Conservation (phyloP, 2,113 vertebrate genomes). For the Pygathrix nemaeus region DNA sequence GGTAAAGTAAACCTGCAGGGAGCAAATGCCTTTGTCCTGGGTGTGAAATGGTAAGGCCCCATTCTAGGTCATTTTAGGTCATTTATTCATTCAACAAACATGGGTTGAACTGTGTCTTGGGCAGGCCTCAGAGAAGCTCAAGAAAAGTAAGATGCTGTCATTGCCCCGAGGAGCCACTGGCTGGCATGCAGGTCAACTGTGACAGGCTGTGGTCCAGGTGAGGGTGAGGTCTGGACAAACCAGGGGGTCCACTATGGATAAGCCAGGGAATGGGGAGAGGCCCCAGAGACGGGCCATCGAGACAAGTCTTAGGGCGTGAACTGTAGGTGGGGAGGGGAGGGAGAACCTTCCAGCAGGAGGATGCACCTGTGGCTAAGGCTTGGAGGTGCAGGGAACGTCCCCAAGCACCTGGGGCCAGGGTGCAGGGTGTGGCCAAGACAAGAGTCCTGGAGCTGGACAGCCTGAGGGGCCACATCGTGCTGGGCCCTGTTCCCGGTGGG, state of each 20-base stretch:
- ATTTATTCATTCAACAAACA: not conserved
- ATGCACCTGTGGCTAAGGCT: too few relatives aligned
- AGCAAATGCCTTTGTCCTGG: not conserved
- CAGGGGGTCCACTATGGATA: fast-evolving
- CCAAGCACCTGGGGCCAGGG: not conserved
- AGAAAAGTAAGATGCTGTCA: not conserved
- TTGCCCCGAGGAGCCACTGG: too few relatives aligned
- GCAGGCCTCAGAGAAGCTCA: not conserved
- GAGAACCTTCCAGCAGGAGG: not conserved
- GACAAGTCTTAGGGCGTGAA: not conserved
- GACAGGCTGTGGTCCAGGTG: not conserved
- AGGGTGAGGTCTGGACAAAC: not conserved
- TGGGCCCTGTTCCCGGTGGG: not conserved
- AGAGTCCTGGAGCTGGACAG: not conserved
- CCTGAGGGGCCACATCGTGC: fast-evolving
- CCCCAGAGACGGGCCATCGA: fast-evolving
- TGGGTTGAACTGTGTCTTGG: fast-evolving
- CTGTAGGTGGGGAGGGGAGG: too few relatives aligned
- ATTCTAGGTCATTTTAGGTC: not conserved
- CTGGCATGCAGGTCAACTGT: too few relatives aligned
- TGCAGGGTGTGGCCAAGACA: fast-evolving
- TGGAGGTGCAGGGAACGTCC: not conserved
- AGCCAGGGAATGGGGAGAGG: fast-evolving
- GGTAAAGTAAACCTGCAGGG: too few relatives aligned
- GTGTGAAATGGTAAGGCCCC: not conserved